Evolutionary conservation across 2,113 vertebrate genomes (phyloP), one percentile per base, ranked within the genome.

Genomic region (Trochalopteron elliotii): DNA sequence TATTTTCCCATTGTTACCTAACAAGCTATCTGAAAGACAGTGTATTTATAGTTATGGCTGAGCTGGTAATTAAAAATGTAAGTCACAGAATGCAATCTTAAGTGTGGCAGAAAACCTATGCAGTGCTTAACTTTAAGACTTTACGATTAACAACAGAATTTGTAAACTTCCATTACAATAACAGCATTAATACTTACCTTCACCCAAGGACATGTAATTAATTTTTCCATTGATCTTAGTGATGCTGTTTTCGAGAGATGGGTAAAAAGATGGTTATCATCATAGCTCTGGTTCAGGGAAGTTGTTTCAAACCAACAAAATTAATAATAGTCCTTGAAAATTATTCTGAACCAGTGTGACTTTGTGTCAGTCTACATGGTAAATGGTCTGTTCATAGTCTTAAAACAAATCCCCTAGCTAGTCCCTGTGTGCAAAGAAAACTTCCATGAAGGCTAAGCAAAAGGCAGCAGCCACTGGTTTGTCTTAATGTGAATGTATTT

Each of bases 51-150:
- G 60, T 49, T 56, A 44, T 5, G 12, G 22, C 59, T 90, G 47
- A 89, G 68, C 53, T 85, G 70, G 47, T 82, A 87, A 97, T 96
- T 80, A 88, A 94, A 93, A 90, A 75, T 72, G 12, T 82, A 85
- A 92, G 78, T 92, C 67, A 90, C 12, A 53, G 61, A 35, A 53
- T 87, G 25, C 53, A 93, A 27, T 70, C 44, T 24, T 37, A 75
- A 74, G 10, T 45, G 21, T 88, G 55, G 40, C 71, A 94, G 59
- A 77, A 95, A 93, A 75, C 59, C 52, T 95, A 12, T 69, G 22
- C 59, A 50, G 10, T 52, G 50, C 21, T 90, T 77, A 72, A 60
- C 10, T 53, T 72, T 4, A 69, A 59, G 53, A 49, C n/a, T 84
- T 74, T 33, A 60, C 19, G 31, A 68, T 83, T 70, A 77, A 74